Evolutionary conservation across 2,113 vertebrate genomes (phyloP), one percentile per base, ranked within the genome.

Genomic region (Todiramphus saurophagus): DNA sequence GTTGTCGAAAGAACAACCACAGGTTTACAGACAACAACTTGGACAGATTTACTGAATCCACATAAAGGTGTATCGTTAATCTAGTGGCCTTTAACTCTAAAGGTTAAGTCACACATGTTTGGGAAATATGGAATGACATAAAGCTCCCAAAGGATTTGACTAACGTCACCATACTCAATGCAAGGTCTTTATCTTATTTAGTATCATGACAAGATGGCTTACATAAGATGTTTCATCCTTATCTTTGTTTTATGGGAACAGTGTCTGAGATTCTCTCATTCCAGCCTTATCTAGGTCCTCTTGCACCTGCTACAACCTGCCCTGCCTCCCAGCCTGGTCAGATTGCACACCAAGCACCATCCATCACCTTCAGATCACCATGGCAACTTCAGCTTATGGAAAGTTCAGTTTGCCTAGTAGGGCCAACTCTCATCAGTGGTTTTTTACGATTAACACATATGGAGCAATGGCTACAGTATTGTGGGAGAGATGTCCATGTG

Each of bases 31-130:
- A 21, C 5, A 13, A n/a, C 16, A 33, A 5, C 23, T 58, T 10
- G 24, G 37, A 24, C 24, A 63, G 46, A 21, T 67, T 56, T n/a
- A 37, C 15, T 19, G 16, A 5, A 46, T 12, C 3, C 64, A 50
- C 55, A 24, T 1, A n/a, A 77, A 70, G 56, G 0, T 41, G 15
- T 4, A 4, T 1, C 0, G 35, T 79, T 24, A 9, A 2, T 58
- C 18, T 13, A 31, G 11, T 1, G 1, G 33, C 17, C 67, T 79
- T 23, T 46, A 43, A 51, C 24, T 64, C 17, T 8, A 53, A 41
- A 19, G 13, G 8, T 25, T 25, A 60, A 92, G 16, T 31, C 9
- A 64, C 1, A 1, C 4, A 4, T 37, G 6, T 50, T 23, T 50
- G 60, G 46, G 56, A 3, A 55, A 80, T 83, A 89, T 9, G 3